Evolutionary conservation across 2,888 invertebrate species (phyloP).

Genomic region (Rhogogaster chlorosoma): DNA sequence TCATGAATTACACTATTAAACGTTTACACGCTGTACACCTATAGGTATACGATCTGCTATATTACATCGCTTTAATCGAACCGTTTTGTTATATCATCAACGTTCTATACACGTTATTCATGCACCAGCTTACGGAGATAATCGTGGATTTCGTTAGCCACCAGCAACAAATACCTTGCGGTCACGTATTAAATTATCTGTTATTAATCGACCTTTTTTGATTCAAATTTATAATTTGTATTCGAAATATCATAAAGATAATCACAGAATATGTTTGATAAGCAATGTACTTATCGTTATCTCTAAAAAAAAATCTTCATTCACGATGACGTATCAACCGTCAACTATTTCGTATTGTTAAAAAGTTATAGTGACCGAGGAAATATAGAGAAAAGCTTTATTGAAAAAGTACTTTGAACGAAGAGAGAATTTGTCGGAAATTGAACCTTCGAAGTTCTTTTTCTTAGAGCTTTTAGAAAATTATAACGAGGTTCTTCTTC

Average conservation of each 20-base stretch:
- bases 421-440: neutral
- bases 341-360: neutral
- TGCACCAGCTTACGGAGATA: constrained; percentile 26
- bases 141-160: constrained; percentile 22
- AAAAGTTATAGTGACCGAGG: neutral
- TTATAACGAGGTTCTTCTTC: constrained; percentile 10
- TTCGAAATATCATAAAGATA: neutral
- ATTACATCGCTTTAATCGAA: constrained; percentile 2
- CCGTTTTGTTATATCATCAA: neutral
- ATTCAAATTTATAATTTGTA: neutral
- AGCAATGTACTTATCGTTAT: neutral
- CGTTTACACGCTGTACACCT: neutral
- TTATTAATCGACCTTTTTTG: constrained; percentile 17
- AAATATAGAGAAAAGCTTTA: neutral
- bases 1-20: constrained; percentile 31
- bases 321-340: neutral
- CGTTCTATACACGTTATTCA: neutral
- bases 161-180: neutral
- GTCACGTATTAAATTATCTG: constrained; percentile 8
- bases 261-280: neutral
- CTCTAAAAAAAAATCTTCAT: neutral
- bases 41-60: neutral
- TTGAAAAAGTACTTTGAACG: neutral
- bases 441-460: neutral
- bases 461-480: neutral